Evolutionary conservation across 2,888 invertebrate species (phyloP), one percentile per base, ranked within the genome.

Genomic region (Adela reaumurella): DNA sequence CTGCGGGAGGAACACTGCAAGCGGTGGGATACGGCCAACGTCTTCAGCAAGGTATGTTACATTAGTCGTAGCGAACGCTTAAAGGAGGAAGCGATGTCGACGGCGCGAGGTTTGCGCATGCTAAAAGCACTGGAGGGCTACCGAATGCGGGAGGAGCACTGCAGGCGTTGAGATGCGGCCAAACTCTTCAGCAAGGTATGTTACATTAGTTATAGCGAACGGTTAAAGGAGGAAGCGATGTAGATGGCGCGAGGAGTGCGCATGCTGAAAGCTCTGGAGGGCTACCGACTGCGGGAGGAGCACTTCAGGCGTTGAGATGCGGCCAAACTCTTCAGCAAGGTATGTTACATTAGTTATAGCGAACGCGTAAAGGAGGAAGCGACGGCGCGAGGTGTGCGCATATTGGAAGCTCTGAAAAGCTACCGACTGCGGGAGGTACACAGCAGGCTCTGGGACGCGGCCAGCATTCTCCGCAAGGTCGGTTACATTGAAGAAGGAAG

Each of bases 381-480:
- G 35, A 35, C 49, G 11, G 17, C 47, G 19, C 58, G 62, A 19
- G 64, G 62, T 28, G 41, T 56, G 42, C 58, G 62, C 19, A 46
- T 65, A 4, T 17, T 64, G n/a, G 62, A 61, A 51, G 51, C 57
- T 10, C 55, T 66, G 17, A 58, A 62, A 50, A 35, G 49, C 1
- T 61, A 57, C 46, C 46, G 41, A 28, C 52, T 56, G 19, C 46
- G 48, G 17, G 28, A 8, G 14, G 35, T 14, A 3, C 35, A 56
- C 20, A 49, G 58, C 17, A 45, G 56, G 19, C 53, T 54, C 48
- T 67, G 60, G 52, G 67, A 67, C 49, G 50, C 58, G 11, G 46
- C 24, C n/a, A 52, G 52, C 43, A 50, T 67, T 11, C 53, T 65
- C 2, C 59, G 53, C 17, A 65, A 63, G 63, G 67, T 62, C 51